Evolutionary conservation across 2,113 vertebrate species (phyloP).

Genomic region (Nerophis ophidion): DNA sequence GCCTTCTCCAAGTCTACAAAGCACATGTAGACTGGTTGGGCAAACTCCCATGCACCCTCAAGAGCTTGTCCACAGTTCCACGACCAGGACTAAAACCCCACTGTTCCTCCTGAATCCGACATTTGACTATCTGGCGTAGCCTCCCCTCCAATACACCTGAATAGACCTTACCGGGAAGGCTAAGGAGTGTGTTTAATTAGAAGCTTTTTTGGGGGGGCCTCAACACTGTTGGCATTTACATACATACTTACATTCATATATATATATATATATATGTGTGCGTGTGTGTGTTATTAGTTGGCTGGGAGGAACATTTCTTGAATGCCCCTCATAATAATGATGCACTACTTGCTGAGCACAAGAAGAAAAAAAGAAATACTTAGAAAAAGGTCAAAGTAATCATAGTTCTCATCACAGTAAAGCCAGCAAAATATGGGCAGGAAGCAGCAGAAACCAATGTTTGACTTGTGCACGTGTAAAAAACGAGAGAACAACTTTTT

Average conservation of each 20-base stretch:
- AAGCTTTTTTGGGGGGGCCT: neutral
- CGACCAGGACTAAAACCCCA: too few relatives aligned
- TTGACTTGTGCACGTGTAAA: constrained; percentile 5
- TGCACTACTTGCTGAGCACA: constrained; percentile 12
- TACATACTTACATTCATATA: too few relatives aligned
- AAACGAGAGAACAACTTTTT: neutral
- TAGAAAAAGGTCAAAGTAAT: constrained; percentile 33
- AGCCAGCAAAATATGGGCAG: constrained; percentile 10
- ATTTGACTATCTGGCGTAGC: too few relatives aligned
- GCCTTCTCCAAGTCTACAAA: too few relatives aligned
- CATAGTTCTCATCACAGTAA: constrained; percentile 10
- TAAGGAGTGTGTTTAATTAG: too few relatives aligned
- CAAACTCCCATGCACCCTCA: too few relatives aligned
- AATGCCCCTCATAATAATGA: constrained; percentile 8
- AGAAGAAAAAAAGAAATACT: constrained; percentile 4
- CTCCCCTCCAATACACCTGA: too few relatives aligned
- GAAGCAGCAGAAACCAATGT: constrained; percentile 3
- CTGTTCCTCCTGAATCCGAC: too few relatives aligned
- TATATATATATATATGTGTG: too few relatives aligned
- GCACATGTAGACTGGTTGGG: too few relatives aligned
- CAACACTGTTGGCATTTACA: constrained; percentile 8
- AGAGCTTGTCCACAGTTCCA: too few relatives aligned
- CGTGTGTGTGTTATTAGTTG: constrained; percentile 32
- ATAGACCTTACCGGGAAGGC: too few relatives aligned
- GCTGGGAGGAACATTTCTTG: constrained; percentile 7